These are phyloP conservation scores for Diabrotica virgifera DNA, from an alignment of 1,140 invertebrate species.

Conservation along the genomic window DNA sequence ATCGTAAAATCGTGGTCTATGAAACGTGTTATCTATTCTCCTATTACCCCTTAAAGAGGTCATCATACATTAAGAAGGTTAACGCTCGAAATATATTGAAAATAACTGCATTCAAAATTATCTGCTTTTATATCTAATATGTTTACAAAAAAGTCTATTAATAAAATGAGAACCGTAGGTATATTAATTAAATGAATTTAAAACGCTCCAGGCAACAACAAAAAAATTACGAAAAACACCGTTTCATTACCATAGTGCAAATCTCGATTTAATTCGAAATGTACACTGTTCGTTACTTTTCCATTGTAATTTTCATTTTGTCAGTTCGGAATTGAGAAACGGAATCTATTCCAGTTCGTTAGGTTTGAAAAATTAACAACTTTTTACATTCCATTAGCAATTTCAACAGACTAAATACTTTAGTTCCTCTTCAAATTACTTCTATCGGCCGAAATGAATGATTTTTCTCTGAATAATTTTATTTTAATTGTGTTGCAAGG, in stretches of 20 bases:
- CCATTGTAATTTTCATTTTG: slow-evolving; percentile 18
- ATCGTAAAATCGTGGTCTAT: no score
- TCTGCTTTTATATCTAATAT: no score
- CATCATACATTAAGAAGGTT: no score
- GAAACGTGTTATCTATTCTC: no score
- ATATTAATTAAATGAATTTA: no score
- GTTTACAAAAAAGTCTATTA: no score
- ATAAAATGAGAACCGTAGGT: no score
- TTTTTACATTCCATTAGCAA: slow-evolving; percentile 21
- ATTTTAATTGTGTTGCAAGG: slow-evolving; percentile 12
- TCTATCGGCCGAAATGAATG: slow-evolving; percentile 9
- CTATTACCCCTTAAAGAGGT: no score
- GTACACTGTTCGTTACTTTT: slow-evolving; percentile 1
- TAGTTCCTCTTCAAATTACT: slow-evolving; percentile 8
- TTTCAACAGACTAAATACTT: slow-evolving; percentile 22
- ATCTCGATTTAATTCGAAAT: slow-evolving; percentile 7
- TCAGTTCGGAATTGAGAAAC: slow-evolving; percentile 11
- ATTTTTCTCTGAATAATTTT: slow-evolving; percentile 15
- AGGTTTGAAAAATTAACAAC: slow-evolving; percentile 14
- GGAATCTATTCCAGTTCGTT: slow-evolving; percentile 17
- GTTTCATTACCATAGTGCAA: background rate
- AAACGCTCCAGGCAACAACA: no score
- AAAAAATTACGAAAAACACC: no score
- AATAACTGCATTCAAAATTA: no score
- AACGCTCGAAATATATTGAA: no score